Evolutionary conservation across 2,888 invertebrate genomes (phyloP), one percentile per base, ranked within the genome.

Genomic region (Axea sp.): DNA sequence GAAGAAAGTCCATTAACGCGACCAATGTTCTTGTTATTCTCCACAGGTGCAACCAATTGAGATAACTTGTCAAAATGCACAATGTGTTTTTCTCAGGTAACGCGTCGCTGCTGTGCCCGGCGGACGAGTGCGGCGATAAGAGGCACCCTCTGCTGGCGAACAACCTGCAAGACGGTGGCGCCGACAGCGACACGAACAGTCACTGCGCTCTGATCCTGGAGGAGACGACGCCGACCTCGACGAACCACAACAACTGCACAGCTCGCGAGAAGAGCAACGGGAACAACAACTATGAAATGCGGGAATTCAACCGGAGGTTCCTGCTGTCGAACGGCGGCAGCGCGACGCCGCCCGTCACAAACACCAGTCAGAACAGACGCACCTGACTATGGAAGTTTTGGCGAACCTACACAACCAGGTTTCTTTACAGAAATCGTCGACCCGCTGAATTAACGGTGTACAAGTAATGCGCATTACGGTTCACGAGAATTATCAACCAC

Each of bases 271-370:
- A 92, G 86, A 92, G 92, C 69, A 93, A 93, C 87, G 93, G 93
- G 49, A 93, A 93, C 88, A 94, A 93, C 87, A 94, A 93, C 84
- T 94, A 93, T 88, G 94, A 94, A 87, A 91, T 94, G 91, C 91
- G 93, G 45, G 94, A 94, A 88, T 90, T 94, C 82, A 92, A 90
- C 62, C 78, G 86, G 41, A 80, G 85, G 68, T 75, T 88, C 76
- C 77, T 87, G 76, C 77, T 86, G 65, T 83, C 86, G 62, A 86
- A 84, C 59, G 84, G 85, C 11, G 79, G 80, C 19, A 83, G 82
- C 65, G 84, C 84, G 87, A 78, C 88, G 88, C 71, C 90, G 88
- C 78, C 90, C 87, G 81, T 90, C 88, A 87, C 87, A 88, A 83
- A 89, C 88, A 73, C 86, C 88, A 82, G 88, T 88, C 83, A 86